Evolutionary conservation across 2,888 invertebrate genomes (phyloP), one percentile per base, ranked within the genome.

Genomic region (Acrocyrtus sp.): DNA sequence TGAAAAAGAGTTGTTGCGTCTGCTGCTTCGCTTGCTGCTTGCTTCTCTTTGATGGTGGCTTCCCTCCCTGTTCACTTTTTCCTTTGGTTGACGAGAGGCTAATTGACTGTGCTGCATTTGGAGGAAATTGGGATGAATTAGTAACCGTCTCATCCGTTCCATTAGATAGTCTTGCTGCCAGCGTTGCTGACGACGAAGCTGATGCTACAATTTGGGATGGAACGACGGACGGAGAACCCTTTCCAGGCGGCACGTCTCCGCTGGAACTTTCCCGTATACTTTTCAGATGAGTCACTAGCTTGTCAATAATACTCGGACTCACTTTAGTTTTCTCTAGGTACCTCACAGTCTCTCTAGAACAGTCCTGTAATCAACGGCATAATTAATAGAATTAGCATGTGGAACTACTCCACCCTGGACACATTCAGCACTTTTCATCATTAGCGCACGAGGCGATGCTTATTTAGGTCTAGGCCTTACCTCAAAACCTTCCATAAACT

Each of bases 401-500:
- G n/a, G n/a, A n/a, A n/a, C n/a, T n/a, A n/a, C n/a, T n/a, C n/a
- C n/a, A n/a, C n/a, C n/a, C n/a, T n/a, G n/a, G n/a, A n/a, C n/a
- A n/a, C n/a, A n/a, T n/a, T n/a, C n/a, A n/a, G n/a, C n/a, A n/a
- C n/a, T n/a, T n/a, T n/a, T n/a, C 12, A 39, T 12, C 8, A 39
- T 39, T 12, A 39, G 39, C 39, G 12, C 39, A 39, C 39, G 39
- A 39, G 39, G 10, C 8, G 8, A 12, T 39, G 8, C 19, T 12
- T 47, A n/a, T n/a, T 47, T 47, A 47, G 10, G 17, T n/a, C n/a
- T n/a, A n/a, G n/a, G n/a, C n/a, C n/a, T 73, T 74, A 78, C 78
- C 78, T 78, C 78, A 74, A 76, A 78, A 6, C 78, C 78, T 54
- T 78, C 74, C 27, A 72, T 50, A 53, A 78, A 78, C 48, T 78